Conservation (phyloP, 2,888 invertebrate species). For the Drosophila macrothrix region DNA sequence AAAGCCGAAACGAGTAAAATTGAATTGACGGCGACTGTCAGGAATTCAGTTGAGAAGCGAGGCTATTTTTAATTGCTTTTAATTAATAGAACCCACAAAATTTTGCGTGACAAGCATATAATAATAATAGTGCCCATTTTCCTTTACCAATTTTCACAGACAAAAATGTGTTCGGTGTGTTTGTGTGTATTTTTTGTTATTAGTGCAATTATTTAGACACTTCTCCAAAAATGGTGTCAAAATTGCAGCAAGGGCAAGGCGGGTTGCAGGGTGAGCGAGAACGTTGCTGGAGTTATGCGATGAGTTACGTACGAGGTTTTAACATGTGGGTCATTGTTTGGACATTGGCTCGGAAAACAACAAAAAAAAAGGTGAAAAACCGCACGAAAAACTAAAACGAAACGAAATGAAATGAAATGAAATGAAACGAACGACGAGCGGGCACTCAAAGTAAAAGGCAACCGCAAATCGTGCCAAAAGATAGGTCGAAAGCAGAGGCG, state of each 20-base stretch:
- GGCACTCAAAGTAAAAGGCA: conserved; percentile 55
- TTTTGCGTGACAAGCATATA: conserved; percentile 64
- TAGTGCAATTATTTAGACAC: conserved; percentile 39
- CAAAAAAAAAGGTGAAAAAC: conserved; percentile 21
- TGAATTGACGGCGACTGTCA: conserved; percentile 46
- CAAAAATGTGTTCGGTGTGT: background rate
- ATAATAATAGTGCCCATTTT: conserved; percentile 42
- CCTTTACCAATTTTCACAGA: conserved; percentile 17
- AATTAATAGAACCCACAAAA: conserved; percentile 70
- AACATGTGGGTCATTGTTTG: conserved; percentile 50
- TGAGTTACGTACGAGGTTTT: conserved; percentile 13
- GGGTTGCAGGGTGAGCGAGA: background rate
- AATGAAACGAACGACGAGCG: conserved; percentile 19
- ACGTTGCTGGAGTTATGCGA: conserved; percentile 30
- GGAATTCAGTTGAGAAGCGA: conserved; percentile 54
- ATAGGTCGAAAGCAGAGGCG: conserved; percentile 29
- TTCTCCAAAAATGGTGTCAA: conserved; percentile 20
- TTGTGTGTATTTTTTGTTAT: conserved; percentile 10
- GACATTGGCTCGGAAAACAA: conserved; percentile 13
- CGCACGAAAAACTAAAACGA: conserved; percentile 6
- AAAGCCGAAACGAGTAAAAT: conserved; percentile 30
- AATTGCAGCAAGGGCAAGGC: conserved; percentile 3
- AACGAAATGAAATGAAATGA: conserved; percentile 5
- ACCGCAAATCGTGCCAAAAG: conserved; percentile 56
- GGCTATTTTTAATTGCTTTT: conserved; percentile 78